Evolutionary conservation across 2,888 invertebrate species (phyloP).

Genomic region (Dryobotodes eremita): DNA sequence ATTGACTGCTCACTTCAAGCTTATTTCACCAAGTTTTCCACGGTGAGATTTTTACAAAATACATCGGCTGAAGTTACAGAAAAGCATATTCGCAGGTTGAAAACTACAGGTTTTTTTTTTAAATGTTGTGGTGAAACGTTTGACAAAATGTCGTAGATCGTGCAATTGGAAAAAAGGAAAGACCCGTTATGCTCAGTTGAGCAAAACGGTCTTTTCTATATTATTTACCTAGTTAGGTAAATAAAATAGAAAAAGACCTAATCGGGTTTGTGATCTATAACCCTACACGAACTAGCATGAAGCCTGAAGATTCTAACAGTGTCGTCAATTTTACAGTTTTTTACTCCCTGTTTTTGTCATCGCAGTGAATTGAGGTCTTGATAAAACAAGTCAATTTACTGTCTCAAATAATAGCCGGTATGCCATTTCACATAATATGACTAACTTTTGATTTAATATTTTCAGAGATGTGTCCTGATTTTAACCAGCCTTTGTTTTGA

Average conservation of each 20-base stretch:
- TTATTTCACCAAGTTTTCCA: background rate
- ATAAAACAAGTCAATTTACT: background rate
- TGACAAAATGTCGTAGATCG: background rate
- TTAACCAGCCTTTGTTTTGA: too few relatives aligned
- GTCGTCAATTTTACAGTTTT: constrained; percentile 1
- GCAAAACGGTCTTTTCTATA: too few relatives aligned
- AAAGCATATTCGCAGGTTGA: background rate
- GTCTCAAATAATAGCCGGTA: background rate
- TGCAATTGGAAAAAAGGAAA: background rate
- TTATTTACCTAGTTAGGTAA: too few relatives aligned
- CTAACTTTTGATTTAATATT: background rate
- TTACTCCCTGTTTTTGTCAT: background rate
- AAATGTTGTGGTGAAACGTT: background rate
- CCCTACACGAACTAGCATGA: constrained; percentile 8
- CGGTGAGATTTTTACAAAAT: background rate
- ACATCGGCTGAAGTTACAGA: background rate
- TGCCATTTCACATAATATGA: background rate
- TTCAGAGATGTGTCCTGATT: background rate
- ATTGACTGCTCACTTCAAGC: background rate
- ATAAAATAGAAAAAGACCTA: background rate
- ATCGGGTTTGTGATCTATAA: constrained; percentile 19
- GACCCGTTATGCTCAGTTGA: background rate
- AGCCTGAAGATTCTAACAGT: background rate
- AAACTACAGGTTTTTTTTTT: background rate
- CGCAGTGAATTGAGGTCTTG: background rate